Percentiles rank a stretch among this genome's conserved stretches.
These are phyloP conservation scores for Erythrolamprus reginae DNA, from an alignment of 2,113 vertebrate species.

Conservation along the genomic window DNA sequence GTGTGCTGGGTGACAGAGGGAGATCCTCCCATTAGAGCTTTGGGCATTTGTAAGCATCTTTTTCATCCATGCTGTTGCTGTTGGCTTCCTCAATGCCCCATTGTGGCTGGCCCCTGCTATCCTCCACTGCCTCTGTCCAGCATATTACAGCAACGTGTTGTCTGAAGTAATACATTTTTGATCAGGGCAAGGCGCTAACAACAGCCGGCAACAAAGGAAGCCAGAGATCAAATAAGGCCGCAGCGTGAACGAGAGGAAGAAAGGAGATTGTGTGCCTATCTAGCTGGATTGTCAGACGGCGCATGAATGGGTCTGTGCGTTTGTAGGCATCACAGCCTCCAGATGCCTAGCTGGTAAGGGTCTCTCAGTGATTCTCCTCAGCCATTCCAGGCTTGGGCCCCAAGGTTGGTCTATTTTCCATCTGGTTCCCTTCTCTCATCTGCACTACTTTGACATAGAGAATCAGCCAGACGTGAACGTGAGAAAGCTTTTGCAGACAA, in stretches of 20 bases:
- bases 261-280: conserved; percentile 30
- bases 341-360: conserved; percentile 37
- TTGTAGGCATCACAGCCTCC: conserved; percentile 29
- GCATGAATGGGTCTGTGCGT: conserved; percentile 34
- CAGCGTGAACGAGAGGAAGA: conserved; percentile 27
- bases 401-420: conserved; percentile 59
- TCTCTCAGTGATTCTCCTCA: conserved; percentile 45
- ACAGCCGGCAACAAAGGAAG: conserved; percentile 44
- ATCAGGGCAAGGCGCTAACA: conserved; percentile 28
- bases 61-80: not conserved
- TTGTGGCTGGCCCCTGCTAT: conserved; percentile 31
- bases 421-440: conserved; percentile 56
- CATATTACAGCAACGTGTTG: not conserved
- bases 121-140: conserved; percentile 34
- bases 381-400: conserved; percentile 52
- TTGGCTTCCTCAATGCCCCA: conserved; percentile 16
- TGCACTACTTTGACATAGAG: conserved; percentile 60
- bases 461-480: conserved; percentile 73
- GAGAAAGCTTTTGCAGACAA: conserved; percentile 69
- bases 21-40: not conserved
- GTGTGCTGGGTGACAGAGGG: not conserved
- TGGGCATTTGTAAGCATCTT: conserved; percentile 17
- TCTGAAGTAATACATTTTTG: conserved; percentile 43
- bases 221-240: conserved; percentile 63
- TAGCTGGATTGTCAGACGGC: conserved; percentile 2